These are phyloP conservation scores for Ptychoptera contaminata DNA, from an alignment of 2,888 invertebrate genomes.

Conservation along the genomic window DNA sequence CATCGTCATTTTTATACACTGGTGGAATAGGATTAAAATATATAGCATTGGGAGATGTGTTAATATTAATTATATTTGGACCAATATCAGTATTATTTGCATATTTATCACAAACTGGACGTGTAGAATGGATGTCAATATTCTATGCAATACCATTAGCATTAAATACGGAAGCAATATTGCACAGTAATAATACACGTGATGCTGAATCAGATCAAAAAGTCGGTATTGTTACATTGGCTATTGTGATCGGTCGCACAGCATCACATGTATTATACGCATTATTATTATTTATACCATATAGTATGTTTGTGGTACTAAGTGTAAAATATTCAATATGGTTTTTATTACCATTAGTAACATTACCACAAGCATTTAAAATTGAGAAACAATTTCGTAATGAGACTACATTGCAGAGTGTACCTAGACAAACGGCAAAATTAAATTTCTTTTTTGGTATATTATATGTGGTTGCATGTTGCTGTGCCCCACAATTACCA, in stretches of 20 bases:
- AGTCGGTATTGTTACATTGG: constrained; percentile 86
- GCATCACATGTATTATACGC: constrained; percentile 85
- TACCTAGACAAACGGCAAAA: constrained; percentile 79
- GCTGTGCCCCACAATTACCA: constrained; percentile 48
- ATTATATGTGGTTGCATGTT: constrained; percentile 72
- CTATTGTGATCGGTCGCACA: constrained; percentile 83
- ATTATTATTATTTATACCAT: constrained; percentile 77
- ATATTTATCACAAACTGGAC: constrained; percentile 82
- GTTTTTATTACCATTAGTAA: constrained; percentile 78
- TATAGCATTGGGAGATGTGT: constrained; percentile 83
- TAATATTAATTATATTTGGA: constrained; percentile 84
- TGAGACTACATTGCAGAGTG: constrained; percentile 58
- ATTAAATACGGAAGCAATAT: constrained; percentile 84
- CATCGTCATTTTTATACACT: constrained; percentile 91
- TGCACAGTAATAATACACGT: constrained; percentile 89
- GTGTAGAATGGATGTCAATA: constrained; percentile 78
- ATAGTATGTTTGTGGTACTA: constrained; percentile 74
- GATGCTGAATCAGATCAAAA: constrained; percentile 76
- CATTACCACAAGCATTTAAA: constrained; percentile 75
- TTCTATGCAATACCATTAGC: constrained; percentile 89
- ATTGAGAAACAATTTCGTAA: constrained; percentile 78
- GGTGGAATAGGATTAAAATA: constrained; percentile 93
- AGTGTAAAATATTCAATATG: constrained; percentile 71
- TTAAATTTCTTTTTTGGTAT: constrained; percentile 83
- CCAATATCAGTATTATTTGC: constrained; percentile 88